Evolutionary conservation across 2,797 vertebrate species (phyloP).

Genomic region (Anableps anableps): DNA sequence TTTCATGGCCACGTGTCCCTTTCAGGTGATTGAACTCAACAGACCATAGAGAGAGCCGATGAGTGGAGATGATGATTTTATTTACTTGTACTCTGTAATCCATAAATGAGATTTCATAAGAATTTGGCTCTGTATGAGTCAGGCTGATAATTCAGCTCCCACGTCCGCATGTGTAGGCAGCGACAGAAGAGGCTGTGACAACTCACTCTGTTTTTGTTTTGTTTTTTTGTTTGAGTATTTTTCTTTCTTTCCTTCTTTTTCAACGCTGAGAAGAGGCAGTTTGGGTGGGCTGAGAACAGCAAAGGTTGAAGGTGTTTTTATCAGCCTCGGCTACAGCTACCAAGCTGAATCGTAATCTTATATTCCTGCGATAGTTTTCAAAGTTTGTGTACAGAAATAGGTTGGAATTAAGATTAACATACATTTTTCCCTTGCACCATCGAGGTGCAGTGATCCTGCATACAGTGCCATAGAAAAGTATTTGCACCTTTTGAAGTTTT

Average conservation of each 20-base stretch:
- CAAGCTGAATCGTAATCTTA: conserved; percentile 59
- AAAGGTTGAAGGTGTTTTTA: conserved; percentile 54
- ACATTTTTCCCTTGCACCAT: neutral
- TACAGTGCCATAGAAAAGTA: too few species aligned
- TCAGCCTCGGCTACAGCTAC: conserved; percentile 33
- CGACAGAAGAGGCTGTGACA: conserved; percentile 62
- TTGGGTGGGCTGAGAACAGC: conserved; percentile 54
- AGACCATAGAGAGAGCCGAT: conserved; percentile 10
- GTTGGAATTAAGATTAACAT: neutral
- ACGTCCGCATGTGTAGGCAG: conserved; percentile 69
- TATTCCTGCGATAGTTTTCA: conserved; percentile 48
- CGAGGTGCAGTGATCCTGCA: too few species aligned
- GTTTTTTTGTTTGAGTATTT: conserved; percentile 30
- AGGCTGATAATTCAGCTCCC: conserved; percentile 65
- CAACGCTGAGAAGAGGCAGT: conserved; percentile 58
- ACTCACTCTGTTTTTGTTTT: conserved; percentile 44
- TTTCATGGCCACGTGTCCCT: conserved; percentile 5
- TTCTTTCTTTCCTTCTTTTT: neutral
- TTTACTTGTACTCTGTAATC: conserved; percentile 35
- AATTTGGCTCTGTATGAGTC: conserved; percentile 57
- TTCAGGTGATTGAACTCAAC: conserved; percentile 16
- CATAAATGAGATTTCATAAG: conserved; percentile 53
- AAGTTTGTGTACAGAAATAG: conserved; percentile 5
- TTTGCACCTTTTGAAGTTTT: neutral
- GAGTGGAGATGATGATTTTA: conserved; percentile 32